Percentiles rank a stretch among this genome's conserved stretches.
Conservation (phyloP, 2,113 vertebrate species). For the Phaethon lepturus region DNA sequence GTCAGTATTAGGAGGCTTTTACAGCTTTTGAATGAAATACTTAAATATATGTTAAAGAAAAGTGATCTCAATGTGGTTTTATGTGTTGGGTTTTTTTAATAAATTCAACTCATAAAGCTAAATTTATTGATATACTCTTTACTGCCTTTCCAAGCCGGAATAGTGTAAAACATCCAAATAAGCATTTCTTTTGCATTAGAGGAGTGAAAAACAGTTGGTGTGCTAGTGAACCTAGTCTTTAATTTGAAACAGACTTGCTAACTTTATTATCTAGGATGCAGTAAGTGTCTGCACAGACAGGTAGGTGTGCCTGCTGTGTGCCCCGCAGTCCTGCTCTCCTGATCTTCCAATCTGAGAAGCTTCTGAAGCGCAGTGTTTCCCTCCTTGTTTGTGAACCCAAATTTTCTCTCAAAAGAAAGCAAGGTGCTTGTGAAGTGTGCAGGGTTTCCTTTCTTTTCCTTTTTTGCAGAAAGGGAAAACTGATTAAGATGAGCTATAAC, state of each 20-base stretch:
- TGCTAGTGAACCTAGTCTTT: not conserved
- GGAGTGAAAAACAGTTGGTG: not conserved
- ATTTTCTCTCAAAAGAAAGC: not conserved
- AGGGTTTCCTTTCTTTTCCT: not conserved
- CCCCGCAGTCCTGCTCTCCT: not conserved
- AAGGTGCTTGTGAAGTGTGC: no score
- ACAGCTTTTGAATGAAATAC: not conserved
- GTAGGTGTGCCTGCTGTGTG: not conserved
- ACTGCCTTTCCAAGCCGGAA: not conserved
- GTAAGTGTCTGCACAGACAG: not conserved
- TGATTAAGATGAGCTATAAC: not conserved
- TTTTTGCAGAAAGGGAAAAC: not conserved
- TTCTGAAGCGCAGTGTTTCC: not conserved
- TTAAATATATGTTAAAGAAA: not conserved
- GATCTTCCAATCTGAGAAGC: not conserved
- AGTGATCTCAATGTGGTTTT: not conserved
- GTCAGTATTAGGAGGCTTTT: not conserved
- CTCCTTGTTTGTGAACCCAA: not conserved
- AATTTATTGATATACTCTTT: not conserved
- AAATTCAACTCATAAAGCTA: not conserved
- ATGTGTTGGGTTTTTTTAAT: not conserved
- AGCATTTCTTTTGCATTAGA: not conserved
- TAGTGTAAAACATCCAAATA: not conserved
- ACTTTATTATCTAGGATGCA: not conserved
- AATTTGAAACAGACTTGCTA: not conserved